Base-by-base conservation (phyloP, 64 coral and sea anemone genomes). In the Porites australiensis region DNA sequence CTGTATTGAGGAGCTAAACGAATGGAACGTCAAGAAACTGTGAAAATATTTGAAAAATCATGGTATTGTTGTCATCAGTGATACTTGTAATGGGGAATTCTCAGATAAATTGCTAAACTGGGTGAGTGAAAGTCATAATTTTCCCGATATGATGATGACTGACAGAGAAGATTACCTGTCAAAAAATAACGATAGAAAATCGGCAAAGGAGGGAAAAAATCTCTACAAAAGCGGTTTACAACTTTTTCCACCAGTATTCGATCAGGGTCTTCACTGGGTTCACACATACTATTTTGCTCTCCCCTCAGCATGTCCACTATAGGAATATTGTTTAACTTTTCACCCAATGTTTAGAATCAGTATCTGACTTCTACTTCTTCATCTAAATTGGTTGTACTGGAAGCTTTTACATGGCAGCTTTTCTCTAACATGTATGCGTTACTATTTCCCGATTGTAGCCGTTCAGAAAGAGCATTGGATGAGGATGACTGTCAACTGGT, bases 11-110 rank as follows among this genome's bases (percentile, higher is more conserved):
- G 77, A 79, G 54, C 50, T 79, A 48, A 79, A 57, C 1, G 77
- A 52, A 19, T 79, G 77, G 77, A 79, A 79, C 77, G 47, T 79
- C 2, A 0, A 79, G 54, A 79, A 79, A 79, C 44, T 79, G 77
- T 50, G 1, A 53, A 79, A 9, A 58, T 79, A 79, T 79, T 79
- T 54, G 77, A 79, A 57, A 54, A 52, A 79, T 79, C 49, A 0
- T 79, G 77, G 77, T n/a, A 79, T 53, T 79, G 77, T 79, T 79
- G 54, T 52, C 49, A 16, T 16, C 18, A 1, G 47, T 79, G 77
- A 79, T 54, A 54, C 77, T 50, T n/a, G 50, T 13, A 37, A 44
- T 20, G 13, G 48, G 4, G 37, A 37, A 0, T 37, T 45, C 5
- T 37, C 1, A 1, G 27, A 37, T 37, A 37, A 37, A 37, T 37